Conservation (phyloP, 2,888 invertebrate genomes). For the Ernsta delagoae region DNA sequence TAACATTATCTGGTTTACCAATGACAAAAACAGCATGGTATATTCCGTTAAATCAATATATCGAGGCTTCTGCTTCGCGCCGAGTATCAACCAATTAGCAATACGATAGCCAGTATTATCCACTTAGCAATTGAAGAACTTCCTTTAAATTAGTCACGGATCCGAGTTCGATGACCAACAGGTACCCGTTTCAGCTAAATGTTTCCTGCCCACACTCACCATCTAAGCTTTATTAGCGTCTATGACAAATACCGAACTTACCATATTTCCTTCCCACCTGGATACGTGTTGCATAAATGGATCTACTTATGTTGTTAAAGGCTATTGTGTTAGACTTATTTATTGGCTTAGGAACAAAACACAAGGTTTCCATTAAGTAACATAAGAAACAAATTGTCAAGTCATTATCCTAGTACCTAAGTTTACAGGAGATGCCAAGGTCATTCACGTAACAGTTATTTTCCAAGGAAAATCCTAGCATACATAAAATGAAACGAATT, state of each 20-base stretch:
- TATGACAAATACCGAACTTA: slow-evolving; percentile 1
- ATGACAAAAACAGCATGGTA: not conserved
- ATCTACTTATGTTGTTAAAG: not conserved
- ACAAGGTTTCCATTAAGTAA: slow-evolving; percentile 1
- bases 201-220: slow-evolving; percentile 13
- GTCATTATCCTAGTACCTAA: not conserved
- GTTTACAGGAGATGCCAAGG: too few species aligned
- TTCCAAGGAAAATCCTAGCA: too few species aligned
- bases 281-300: slow-evolving; percentile 5
- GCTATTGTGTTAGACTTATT: not conserved
- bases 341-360: not conserved
- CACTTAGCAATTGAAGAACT: slow-evolving; percentile 26
- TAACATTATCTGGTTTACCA: not conserved
- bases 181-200: slow-evolving; percentile 15
- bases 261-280: slow-evolving; percentile 17
- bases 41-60: slow-evolving; percentile 6
- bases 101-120: slow-evolving; percentile 20
- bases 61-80: slow-evolving; percentile 1
- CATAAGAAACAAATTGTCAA: not conserved
- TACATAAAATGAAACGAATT: not conserved
- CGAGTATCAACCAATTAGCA: slow-evolving; percentile 20
- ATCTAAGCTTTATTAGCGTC: slow-evolving; percentile 13
- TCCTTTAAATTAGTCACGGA: slow-evolving; percentile 24
- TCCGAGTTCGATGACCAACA: slow-evolving; percentile 25
- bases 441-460: too few species aligned